Evolutionary conservation across 2,888 invertebrate species (phyloP), one percentile per base, ranked within the genome.

Genomic region (Tubulanus polymorphus): DNA sequence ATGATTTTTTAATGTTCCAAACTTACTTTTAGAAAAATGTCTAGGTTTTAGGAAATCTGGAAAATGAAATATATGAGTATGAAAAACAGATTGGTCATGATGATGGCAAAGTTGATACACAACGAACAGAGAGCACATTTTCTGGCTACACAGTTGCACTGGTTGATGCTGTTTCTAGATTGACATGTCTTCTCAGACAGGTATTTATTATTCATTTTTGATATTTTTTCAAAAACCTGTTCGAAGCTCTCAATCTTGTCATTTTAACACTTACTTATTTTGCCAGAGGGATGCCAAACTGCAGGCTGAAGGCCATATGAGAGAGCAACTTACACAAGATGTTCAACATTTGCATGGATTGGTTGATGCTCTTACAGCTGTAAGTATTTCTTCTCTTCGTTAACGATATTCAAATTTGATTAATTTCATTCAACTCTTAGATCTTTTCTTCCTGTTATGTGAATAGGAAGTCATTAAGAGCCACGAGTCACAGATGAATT

Each of bases 91-190:
- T 71, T 15, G 73, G 74, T 1, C 59, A 69, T 29, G 48, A 65
- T n/a, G 62, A 1, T 61, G 20, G n/a, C 23, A 10, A 2, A 20
- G 23, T 64, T 12, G 67, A 67, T 3, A 70, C 69, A 27, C 57
- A 62, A 51, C 62, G 63, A n/a, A 56, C 67, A 51, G 66, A 67
- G 5, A 68, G 71, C 48, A 65, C 70, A 20, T 72, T 74, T 52
- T 69, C 71, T 29, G 72, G 73, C 1, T 73, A 73, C 53, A 73
- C 73, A 5, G 61, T 72, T 37, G 67, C 72, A 3, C 64, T 74
- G n/a, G 71, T 73, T 12, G 68, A 69, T 47, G 67, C 71, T 25
- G 72, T 73, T 23, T 68, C 71, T 2, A 70, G 69, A 28, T 63
- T 74, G 5, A 69, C 69, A 8, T 52, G 65, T 28, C 72, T 72